phyloP scores from a whole-genome alignment of 2,797 vertebrate species.

The Ceyx erithaca region DNA sequence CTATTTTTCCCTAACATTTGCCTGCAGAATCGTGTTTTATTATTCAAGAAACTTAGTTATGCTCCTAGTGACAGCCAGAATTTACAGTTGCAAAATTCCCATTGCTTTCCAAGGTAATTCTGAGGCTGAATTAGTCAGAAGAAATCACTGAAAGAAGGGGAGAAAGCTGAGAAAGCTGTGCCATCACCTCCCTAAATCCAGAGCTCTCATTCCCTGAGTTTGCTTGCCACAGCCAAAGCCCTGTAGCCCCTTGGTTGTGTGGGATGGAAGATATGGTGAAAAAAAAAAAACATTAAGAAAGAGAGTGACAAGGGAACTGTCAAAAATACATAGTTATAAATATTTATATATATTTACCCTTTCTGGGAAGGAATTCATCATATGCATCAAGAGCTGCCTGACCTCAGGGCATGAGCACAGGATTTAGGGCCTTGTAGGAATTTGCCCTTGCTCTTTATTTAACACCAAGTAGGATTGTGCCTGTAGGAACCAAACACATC shows the following conservation, averaged over 20 bases:
- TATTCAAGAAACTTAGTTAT: neutral
- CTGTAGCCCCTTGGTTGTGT: neutral
- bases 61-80: neutral
- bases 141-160: neutral
- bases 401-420: neutral
- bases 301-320: neutral
- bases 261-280: rapidly evolving
- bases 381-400: neutral
- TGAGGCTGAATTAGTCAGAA: neutral
- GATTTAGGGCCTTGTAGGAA: slow-evolving; percentile 3
- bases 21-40: neutral
- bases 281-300: neutral
- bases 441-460: neutral
- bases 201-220: neutral
- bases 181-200: neutral
- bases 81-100: neutral
- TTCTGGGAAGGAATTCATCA: neutral
- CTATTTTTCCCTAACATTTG: neutral
- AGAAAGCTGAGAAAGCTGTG: neutral
- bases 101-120: neutral
- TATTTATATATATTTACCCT: neutral
- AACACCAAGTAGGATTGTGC: neutral
- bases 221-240: neutral
- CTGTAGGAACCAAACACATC: neutral
- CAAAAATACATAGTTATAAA: neutral